A percentile compares a stretch with the other conserved stretches of the same genome.
Conservation (phyloP, 2,888 invertebrate species). For the Himalopsyche anomala region DNA sequence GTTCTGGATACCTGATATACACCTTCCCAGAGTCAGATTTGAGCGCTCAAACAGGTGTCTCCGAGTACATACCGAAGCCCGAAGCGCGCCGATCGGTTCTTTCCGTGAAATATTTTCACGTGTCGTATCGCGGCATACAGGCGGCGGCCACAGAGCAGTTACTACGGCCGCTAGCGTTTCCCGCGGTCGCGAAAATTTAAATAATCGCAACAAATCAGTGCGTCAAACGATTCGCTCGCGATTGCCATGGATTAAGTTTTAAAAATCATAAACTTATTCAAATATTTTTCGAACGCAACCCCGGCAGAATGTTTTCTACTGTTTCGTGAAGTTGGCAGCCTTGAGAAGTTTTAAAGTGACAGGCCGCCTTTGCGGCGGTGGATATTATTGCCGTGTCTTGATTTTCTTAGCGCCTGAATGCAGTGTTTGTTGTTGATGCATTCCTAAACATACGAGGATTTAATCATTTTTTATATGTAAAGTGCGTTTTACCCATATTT, state of each 20-base stretch:
- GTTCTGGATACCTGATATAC: conserved; percentile 45
- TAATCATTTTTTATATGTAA: not conserved
- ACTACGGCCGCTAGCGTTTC: conserved; percentile 7
- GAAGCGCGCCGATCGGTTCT: conserved; percentile 42
- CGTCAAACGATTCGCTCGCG: not conserved
- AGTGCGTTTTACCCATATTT: conserved; percentile 35
- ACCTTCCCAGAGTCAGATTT: conserved; percentile 61
- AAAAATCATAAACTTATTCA: not conserved
- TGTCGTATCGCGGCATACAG: conserved; percentile 32
- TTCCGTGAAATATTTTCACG: conserved; percentile 49
- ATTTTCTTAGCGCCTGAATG: conserved; percentile 41
- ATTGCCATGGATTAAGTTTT: conserved; percentile 1
- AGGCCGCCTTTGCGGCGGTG: conserved; percentile 35
- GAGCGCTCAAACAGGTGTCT: conserved; percentile 65
- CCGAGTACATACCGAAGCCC: conserved; percentile 54
- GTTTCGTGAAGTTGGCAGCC: conserved; percentile 39
- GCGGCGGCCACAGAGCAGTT: conserved; percentile 48
- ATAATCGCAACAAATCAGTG: conserved; percentile 22
- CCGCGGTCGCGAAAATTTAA: conserved; percentile 15
- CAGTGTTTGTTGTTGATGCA: conserved; percentile 48
- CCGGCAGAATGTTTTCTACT: conserved; percentile 7
- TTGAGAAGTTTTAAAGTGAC: conserved; percentile 49
- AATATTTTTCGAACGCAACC: conserved; percentile 38
- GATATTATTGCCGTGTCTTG: conserved; percentile 43
- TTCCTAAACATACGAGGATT: conserved; percentile 44